Percentiles rank a stretch among this genome's conserved stretches.
Conservation (phyloP, 2,113 vertebrate species). For the Carettochelys insculpta region DNA sequence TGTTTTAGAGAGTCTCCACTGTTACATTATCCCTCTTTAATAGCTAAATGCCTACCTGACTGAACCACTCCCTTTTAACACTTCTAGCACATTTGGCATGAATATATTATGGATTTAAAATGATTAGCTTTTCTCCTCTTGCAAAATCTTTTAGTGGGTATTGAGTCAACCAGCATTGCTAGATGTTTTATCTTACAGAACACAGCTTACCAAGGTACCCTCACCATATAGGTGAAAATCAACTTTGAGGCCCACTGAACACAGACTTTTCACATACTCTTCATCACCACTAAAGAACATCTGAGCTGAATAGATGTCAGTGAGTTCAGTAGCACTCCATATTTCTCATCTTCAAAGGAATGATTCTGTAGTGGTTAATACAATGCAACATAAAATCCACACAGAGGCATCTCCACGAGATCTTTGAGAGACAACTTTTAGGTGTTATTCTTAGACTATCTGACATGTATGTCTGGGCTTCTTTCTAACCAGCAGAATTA, state of each 20-base stretch:
- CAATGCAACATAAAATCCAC: not conserved
- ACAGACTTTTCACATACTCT: not conserved
- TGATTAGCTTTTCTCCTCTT: not conserved
- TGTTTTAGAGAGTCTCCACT: not conserved
- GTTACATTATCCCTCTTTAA: not conserved
- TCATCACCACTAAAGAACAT: not conserved
- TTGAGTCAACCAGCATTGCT: not conserved
- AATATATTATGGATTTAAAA: not conserved
- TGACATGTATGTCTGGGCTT: not conserved
- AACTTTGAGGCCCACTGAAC: not conserved
- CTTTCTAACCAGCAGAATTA: not conserved
- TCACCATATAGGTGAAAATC: not conserved
- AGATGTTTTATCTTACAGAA: not conserved
- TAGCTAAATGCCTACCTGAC: not conserved
- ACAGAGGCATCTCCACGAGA: not conserved
- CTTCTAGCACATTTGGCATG: not conserved
- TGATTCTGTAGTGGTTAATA: not conserved
- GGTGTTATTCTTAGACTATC: not conserved
- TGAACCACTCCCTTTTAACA: not conserved
- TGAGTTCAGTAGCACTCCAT: conserved; percentile 1
- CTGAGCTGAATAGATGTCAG: too few relatives aligned
- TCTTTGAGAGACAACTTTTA: not conserved
- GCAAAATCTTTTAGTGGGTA: not conserved
- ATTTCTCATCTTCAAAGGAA: conserved; percentile 15
- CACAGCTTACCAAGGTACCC: accelerated